Percentiles rank a stretch among this genome's conserved stretches.
phyloP scores from a whole-genome alignment of 2,797 vertebrate species.

The Macropus fuliginosus region DNA sequence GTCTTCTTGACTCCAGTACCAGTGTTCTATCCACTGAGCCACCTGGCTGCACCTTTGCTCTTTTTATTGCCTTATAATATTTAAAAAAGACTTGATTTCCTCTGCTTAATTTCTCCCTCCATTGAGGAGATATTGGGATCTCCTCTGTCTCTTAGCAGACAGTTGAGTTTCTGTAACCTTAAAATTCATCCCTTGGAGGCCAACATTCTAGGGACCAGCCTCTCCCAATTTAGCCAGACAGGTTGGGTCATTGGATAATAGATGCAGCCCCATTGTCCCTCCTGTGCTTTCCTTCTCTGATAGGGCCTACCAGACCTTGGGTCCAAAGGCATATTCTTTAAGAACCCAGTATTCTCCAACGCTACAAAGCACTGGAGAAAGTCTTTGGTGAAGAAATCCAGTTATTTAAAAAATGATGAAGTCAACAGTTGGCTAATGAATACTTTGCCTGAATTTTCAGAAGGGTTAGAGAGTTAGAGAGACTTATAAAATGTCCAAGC shows the following conservation, averaged over 20 bases:
- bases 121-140: not conserved
- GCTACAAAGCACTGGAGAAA: not conserved
- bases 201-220: not conserved
- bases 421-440: not conserved
- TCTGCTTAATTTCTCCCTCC: not conserved
- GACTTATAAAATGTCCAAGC: not conserved
- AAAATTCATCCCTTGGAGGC: not conserved
- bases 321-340: not conserved
- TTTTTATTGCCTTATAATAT: not conserved
- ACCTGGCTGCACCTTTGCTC: not conserved
- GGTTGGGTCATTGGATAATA: not conserved
- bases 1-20: not conserved
- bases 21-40: not conserved
- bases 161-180: not conserved
- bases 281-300: not conserved
- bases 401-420: not conserved
- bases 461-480: not conserved
- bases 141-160: not conserved
- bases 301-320: not conserved
- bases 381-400: not conserved
- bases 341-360: not conserved
- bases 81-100: not conserved
- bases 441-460: not conserved
- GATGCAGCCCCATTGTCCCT: not conserved
- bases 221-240: not conserved